phyloP scores from a whole-genome alignment of 2,888 invertebrate genomes.

The Arrhopalites spinosus region DNA sequence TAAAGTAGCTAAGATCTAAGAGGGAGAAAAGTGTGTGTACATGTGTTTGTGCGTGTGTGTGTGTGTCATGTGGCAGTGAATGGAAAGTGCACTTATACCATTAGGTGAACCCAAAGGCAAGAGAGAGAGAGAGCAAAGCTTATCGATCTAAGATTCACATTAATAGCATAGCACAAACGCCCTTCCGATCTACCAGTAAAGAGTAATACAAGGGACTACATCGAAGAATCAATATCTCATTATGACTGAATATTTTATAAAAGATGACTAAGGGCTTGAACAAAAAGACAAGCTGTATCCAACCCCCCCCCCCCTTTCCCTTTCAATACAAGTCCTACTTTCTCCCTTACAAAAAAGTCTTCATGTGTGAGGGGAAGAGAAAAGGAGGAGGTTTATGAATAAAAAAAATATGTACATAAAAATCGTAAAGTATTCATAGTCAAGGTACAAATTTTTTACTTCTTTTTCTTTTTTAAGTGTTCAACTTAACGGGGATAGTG shows the following conservation, averaged over 20 bases:
- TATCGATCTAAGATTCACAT: slow-evolving; percentile 39
- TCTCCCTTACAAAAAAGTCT: no score
- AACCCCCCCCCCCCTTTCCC: no score
- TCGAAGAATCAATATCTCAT: slow-evolving; percentile 56
- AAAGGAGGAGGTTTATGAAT: not conserved
- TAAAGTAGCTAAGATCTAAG: slow-evolving; percentile 2
- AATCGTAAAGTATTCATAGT: no score
- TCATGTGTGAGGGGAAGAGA: no score
- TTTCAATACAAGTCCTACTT: no score
- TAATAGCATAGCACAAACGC: slow-evolving; percentile 30
- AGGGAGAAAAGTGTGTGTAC: slow-evolving; percentile 2
- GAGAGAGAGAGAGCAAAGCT: slow-evolving; percentile 14
- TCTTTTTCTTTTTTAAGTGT: not conserved
- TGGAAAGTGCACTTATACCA: slow-evolving; percentile 15
- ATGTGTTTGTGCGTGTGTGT: slow-evolving; percentile 2
- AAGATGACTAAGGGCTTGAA: slow-evolving; percentile 39
- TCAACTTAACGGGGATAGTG: slow-evolving; percentile 31
- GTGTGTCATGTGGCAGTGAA: not conserved
- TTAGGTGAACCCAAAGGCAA: not conserved
- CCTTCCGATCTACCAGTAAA: slow-evolving; percentile 30
- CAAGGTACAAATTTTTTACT: no score
- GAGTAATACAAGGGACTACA: not conserved
- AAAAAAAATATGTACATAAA: no score
- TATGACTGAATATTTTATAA: slow-evolving; percentile 56
- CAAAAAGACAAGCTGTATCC: not conserved